These are phyloP conservation scores for Tinamus guttatus DNA, from an alignment of 2,113 vertebrate genomes.

Conservation along the genomic window DNA sequence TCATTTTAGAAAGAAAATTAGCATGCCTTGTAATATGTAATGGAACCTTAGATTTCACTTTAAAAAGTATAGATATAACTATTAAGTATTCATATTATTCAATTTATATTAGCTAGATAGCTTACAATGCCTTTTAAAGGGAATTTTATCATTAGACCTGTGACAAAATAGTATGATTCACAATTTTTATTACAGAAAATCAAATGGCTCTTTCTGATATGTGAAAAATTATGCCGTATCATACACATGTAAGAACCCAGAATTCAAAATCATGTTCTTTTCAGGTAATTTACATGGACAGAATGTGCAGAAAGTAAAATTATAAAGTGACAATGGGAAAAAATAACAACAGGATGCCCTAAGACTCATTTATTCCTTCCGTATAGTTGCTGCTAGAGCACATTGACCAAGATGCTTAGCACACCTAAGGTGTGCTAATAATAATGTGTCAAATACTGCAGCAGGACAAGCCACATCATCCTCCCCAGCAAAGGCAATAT, in stretches of 20 bases:
- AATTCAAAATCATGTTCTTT: neutral
- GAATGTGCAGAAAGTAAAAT: neutral
- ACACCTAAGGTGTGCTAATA: neutral
- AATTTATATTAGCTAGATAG: neutral
- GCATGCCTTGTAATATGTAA: neutral
- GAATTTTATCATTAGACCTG: neutral
- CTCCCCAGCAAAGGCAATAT: neutral
- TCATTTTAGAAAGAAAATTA: neutral
- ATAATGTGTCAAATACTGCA: neutral
- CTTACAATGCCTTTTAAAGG: neutral
- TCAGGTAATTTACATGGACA: neutral
- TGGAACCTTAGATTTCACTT: neutral
- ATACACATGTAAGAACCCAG: neutral
- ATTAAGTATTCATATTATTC: neutral
- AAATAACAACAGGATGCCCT: neutral
- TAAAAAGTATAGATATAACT: neutral
- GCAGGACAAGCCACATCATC: rapidly evolving
- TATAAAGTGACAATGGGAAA: neutral
- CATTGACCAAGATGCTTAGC: neutral
- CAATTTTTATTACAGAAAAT: neutral
- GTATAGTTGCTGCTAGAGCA: neutral
- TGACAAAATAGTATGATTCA: neutral
- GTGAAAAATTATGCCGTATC: neutral
- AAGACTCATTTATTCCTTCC: neutral
- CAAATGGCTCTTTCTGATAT: neutral